Base-by-base conservation (phyloP, 92 coral and sea anemone species). In the Ricordea florida region DNA sequence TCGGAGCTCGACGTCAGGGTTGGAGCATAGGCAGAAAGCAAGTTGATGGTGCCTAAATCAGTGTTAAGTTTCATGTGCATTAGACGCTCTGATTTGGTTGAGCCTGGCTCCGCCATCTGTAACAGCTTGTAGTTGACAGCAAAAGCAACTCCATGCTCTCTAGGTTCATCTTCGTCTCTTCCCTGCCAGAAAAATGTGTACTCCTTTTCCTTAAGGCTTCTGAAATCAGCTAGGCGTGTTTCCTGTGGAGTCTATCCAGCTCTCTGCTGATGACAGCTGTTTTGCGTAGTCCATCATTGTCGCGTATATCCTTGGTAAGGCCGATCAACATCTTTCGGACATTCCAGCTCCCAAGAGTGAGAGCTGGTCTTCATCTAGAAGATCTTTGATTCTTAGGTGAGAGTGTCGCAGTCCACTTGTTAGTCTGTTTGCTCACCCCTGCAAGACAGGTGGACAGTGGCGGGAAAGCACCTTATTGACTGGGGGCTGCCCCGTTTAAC, bases 401-500 rank as follows among this genome's bases (percentile, higher is more conserved):
- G 33, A 34, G 13, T 2, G 48, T 61, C 27, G 49, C 48, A 35
- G 48, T 15, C 47, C 68, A 63, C 71, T 42, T 63, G 36, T 14
- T 53, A 23, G 71, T 21, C 71, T 41, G 71, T 63, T 41, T 63
- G 36, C 34, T 21, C 52, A 63, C 53, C 53, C 52, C 16, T 3
- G 36, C 20, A 24, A 10, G 38, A 42, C 71, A 63, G 38, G 76
- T 30, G 24, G 64, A 52, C 64, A 1, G 52, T 50, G 76, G 51
- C 38, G 51, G 76, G 64, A 42, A 33, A 51, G 51, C 63, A 69
- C 49, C 64, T 51, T 52, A 69, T 49, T 69, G 63, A 17, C 76
- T 52, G 62, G 63, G 76, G 62, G 62, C 76, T 69, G 63, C 62
- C 50, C 60, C 45, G 74, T 27, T 66, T 60, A 60, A 60, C 45